Conservation (phyloP, 2,797 vertebrate genomes). For the Falco rusticolus region DNA sequence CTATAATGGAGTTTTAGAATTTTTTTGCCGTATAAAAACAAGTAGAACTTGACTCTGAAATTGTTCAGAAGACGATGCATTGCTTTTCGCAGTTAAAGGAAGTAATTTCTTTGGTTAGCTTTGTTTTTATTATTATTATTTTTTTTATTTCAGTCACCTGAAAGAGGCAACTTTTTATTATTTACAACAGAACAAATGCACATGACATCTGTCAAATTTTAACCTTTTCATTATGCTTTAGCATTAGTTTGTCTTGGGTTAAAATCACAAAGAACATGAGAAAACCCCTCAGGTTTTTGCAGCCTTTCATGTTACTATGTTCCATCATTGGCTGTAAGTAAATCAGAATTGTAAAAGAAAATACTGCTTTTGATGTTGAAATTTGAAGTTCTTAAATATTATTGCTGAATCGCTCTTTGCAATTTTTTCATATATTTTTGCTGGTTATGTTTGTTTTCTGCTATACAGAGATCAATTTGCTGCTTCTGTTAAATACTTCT, state of each 20-base stretch:
- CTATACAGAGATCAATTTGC: not conserved
- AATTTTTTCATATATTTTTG: not conserved
- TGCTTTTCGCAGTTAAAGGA: not conserved
- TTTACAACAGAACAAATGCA: not conserved
- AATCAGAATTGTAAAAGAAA: not conserved
- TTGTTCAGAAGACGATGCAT: not conserved
- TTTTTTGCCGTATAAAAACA: not conserved
- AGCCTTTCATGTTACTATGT: not conserved
- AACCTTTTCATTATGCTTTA: not conserved
- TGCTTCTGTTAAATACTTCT: not conserved
- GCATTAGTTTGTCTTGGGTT: not conserved
- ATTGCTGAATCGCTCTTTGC: not conserved
- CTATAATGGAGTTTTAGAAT: not conserved
- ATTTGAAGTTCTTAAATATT: not conserved
- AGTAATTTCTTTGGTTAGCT: not conserved
- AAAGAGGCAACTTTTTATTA: not conserved
- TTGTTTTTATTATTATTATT: not conserved
- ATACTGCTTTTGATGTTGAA: not conserved
- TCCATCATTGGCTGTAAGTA: not conserved
- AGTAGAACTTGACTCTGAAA: not conserved
- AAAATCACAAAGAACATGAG: not conserved
- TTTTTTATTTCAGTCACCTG: not conserved
- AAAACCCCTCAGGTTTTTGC: not conserved
- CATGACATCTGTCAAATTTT: not conserved
- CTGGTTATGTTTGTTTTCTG: not conserved